Base-by-base conservation (phyloP, 1,140 invertebrate genomes). In the Ceratoteleas bidentatus region DNA sequence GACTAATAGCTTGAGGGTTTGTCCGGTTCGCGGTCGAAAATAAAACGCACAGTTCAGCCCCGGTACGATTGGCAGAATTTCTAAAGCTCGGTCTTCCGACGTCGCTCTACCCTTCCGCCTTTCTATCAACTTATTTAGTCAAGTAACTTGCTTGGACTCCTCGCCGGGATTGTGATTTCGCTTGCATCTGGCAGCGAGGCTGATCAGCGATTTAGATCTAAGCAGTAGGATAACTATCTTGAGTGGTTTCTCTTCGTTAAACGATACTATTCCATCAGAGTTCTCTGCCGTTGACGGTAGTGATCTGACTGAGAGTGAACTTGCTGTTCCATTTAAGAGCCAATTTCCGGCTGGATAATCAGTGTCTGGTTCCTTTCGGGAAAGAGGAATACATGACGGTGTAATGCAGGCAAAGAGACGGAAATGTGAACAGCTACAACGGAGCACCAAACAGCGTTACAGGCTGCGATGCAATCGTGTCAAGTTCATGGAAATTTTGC, bases 171-270 rank as follows among this genome's bases (percentile, higher is more conserved):
- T 54, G 69, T 60, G 47, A 74, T 40, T 74, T 40, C 10, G 15
- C 45, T 73, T 75, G 65, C 72, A 58, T 68, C 56, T 80, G 73
- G 56, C 61, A 72, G 58, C 15, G 49, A 72, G 54, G 38, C 24
- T 66, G 66, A 77, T 72, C 68, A 72, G 43, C 62, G 68, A 78
- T 78, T 78, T 70, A 78, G 66, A 78, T 72, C 61, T 66, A 70
- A 72, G 38, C 60, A 66, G 43, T 11, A 47, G 34, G 53, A 61
- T 80, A 56, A 61, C 69, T 58, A 69, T 73, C 56, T 65, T 40
- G 68, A 66, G 57, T 47, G 65, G 54, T 65, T 74, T 79, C 69
- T 74, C 62, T 69, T 81, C 69, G 78, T 73, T 70, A 70, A 74
- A 70, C 78, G 78, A 81, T 81, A 81, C 57, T 81, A 81, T 81